Evolutionary conservation across 2,797 vertebrate species (phyloP).

Genomic region (Carduelis carduelis): DNA sequence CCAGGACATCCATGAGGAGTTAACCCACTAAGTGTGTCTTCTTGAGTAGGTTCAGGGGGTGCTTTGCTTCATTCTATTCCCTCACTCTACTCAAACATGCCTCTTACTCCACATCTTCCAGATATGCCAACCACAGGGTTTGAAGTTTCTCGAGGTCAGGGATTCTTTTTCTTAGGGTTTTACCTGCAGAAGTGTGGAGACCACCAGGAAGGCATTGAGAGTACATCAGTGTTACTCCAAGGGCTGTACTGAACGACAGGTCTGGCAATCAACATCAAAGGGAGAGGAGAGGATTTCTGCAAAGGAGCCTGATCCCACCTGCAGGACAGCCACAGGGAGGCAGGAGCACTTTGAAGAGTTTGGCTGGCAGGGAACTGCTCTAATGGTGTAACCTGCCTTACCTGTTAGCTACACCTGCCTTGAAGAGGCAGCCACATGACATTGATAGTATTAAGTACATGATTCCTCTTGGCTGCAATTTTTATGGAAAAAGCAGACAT

Average conservation of each 20-base stretch:
- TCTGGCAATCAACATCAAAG: accelerated
- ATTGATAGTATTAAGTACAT: neutral
- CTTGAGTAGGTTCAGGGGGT: neutral
- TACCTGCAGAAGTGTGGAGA: neutral
- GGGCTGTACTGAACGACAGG: accelerated
- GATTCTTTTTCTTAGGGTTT: neutral
- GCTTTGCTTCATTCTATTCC: neutral
- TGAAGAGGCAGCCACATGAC: neutral
- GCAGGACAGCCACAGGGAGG: neutral
- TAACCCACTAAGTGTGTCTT: neutral
- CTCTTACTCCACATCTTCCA: neutral
- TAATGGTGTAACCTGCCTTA: neutral
- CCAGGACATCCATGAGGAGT: neutral
- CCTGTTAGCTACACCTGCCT: neutral
- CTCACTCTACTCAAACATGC: neutral
- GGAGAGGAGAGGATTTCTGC: neutral
- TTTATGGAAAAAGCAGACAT: neutral
- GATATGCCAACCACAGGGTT: accelerated
- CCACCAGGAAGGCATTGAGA: neutral
- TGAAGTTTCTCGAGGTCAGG: neutral
- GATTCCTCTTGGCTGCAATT: neutral
- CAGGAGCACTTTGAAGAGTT: neutral
- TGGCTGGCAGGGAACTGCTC: neutral
- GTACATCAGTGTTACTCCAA: neutral
- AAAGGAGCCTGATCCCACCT: neutral